Conservation (phyloP, 2,888 invertebrate genomes). For the Temnothorax rugatulus region DNA sequence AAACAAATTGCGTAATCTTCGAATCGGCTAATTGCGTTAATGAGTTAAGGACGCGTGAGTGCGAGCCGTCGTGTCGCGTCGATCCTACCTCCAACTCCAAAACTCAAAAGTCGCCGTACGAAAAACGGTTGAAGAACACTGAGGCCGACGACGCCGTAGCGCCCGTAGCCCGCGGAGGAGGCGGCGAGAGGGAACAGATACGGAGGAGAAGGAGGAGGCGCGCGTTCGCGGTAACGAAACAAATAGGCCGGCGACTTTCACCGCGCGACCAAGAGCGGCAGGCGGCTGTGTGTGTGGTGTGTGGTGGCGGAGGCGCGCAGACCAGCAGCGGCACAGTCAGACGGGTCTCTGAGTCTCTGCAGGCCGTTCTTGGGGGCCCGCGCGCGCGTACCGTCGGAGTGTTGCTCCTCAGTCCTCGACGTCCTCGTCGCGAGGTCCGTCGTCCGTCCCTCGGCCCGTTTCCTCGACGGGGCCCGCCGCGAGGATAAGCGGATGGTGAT, state of each 20-base stretch:
- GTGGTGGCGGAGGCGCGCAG: constrained; percentile 39
- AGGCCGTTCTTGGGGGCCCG: constrained; percentile 9
- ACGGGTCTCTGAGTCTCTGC: too few species aligned
- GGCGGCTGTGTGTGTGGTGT: neutral
- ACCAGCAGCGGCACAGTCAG: constrained; percentile 53
- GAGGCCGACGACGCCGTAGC: constrained; percentile 21
- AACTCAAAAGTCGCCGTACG: neutral
- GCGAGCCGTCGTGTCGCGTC: neutral
- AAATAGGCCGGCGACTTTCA: constrained; percentile 86
- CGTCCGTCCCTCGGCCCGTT: constrained; percentile 33
- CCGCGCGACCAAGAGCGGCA: constrained; percentile 74
- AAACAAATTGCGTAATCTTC: neutral
- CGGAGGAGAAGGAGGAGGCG: constrained; percentile 57
- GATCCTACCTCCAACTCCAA: neutral
- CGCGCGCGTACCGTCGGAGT: neutral
- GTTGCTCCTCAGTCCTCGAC: neutral
- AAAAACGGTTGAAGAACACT: constrained; percentile 29
- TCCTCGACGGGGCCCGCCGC: constrained; percentile 18
- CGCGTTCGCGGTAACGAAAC: constrained; percentile 80
- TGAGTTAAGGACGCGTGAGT: neutral
- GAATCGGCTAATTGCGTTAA: neutral
- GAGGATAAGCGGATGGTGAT: constrained; percentile 30
- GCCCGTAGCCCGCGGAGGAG: constrained; percentile 42
- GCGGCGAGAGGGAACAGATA: constrained; percentile 41
- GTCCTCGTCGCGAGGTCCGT: constrained; percentile 34